Evolutionary conservation across 2,797 vertebrate genomes (phyloP), one percentile per base, ranked within the genome.

Genomic region (Sebastes diaconus): DNA sequence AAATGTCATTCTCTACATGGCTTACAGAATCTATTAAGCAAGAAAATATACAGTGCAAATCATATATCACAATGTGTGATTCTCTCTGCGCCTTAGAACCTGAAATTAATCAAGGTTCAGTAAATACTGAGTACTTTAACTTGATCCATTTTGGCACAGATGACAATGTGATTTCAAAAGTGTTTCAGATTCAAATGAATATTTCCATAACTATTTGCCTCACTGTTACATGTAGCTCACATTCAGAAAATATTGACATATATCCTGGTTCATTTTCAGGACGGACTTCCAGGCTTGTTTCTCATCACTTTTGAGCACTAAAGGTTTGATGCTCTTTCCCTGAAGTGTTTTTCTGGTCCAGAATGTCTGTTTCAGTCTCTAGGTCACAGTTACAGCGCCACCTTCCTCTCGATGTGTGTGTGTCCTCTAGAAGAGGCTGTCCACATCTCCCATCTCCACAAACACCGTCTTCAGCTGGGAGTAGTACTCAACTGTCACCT

Each of bases 391-490:
- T 25, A 8, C 18, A 24, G 54, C 70, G 69, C 9, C 34, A 18
- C 69, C 39, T 52, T 75, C 13, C 2, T 72, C 16, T 34, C 2
- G 29, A 7, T 8, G 6, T 8, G 29, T 42, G 39, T 42, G 13
- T 8, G 30, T 67, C 78, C 89, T 46, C 42, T 93, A 99, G 86
- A 99, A 99, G 6, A 94, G 95, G 10, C 97, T 97, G 77, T 99
- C 97, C 86, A 99, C 97, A 0, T 99, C 95, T 1, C 98, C 98
- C 98, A 99, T 98, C 94, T 99, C 98, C 90, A 99, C 97, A 0
- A 94, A 97, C 86, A 99, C 97, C 0, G 97, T 97, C 96, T 99
- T 99, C 68, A 99, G 90, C 80, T 99, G 99, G 0, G 98, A 96
- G 86, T 99, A 99, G 90, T 96, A 95, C 58, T 99, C 98, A 0